Base-by-base conservation (phyloP, 1,140 invertebrate genomes). In the Teleopsis dalmanni region DNA sequence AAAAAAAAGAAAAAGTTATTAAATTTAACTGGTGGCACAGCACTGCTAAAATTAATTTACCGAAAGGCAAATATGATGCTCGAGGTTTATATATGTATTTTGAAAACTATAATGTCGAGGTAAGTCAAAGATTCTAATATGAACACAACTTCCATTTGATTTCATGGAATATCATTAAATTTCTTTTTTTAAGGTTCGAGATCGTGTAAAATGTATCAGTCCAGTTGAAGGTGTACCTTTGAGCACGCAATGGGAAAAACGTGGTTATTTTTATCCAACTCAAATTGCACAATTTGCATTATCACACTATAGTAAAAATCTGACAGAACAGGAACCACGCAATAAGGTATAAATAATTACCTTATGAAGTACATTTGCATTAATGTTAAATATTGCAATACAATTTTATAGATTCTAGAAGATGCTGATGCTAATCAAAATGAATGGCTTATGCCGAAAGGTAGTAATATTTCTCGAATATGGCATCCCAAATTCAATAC, bases 221-320 rank as follows among this genome's bases (percentile, higher is more conserved):
- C 93, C 87, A 0, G 82, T 80, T 11, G 87, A 95, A 65, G 91
- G 90, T 48, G 91, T 96, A 8, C 92, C 95, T 1, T 82, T 98
- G 29, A 95, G 91, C 2, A 94, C 85, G 0, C 95, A 98, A 64
- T 98, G 95, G 95, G 87, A 92, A 51, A 85, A 83, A 19, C 79
- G 81, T 37, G 95, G 93, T 0, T 97, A 98, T 72, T 95, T 86
- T 70, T 99, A 99, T 75, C 94, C 95, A 0, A 98, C 95, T 3
- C 96, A 99, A 77, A 96, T 99, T 54, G 93, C 95, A 4, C 96
- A 99, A 71, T 99, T 93, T 72, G 96, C 91, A 1, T 72, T 99
- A 27, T 90, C 93, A 21, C 96, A 99, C 73, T 98, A 95, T 72
- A 95, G 91, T 69, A 97, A 97, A 74, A 90, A 92, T 73, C 64